Percentiles rank a stretch among this genome's conserved stretches.
phyloP scores from a whole-genome alignment of 2,797 vertebrate species.

The Scarus forsteni region DNA sequence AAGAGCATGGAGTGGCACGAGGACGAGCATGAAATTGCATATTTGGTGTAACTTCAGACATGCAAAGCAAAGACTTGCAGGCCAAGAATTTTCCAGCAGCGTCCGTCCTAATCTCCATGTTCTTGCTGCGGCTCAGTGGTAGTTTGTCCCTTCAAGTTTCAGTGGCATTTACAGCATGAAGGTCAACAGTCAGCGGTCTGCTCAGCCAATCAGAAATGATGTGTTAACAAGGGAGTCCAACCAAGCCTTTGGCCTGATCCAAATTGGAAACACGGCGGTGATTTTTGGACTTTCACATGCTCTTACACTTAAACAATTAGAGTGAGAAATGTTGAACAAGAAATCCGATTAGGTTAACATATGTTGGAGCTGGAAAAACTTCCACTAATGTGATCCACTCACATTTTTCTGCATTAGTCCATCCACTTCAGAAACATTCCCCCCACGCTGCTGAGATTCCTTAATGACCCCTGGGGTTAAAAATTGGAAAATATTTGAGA shows the following conservation, averaged over 20 bases:
- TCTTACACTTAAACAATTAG: conserved; percentile 61
- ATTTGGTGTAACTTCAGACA: background rate
- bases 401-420: conserved; percentile 29
- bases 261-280: conserved; percentile 52
- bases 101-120: conserved; percentile 7
- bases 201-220: conserved; percentile 59
- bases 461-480: conserved; percentile 47
- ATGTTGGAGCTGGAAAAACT: conserved; percentile 24
- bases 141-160: conserved; percentile 21
- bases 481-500: conserved; percentile 56
- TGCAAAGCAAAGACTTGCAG: background rate
- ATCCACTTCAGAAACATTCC: conserved; percentile 22
- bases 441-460: conserved; percentile 30
- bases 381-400: conserved; percentile 33
- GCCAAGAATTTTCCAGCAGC: background rate
- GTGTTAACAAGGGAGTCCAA: conserved; percentile 51
- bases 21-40: conserved; percentile 5
- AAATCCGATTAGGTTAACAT: conserved; percentile 41
- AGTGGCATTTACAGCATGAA: conserved; percentile 29
- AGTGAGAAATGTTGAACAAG: conserved; percentile 16
- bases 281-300: conserved; percentile 42
- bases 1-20: conserved; percentile 9
- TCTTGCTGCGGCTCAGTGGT: conserved; percentile 3
- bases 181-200: conserved; percentile 61
- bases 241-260: conserved; percentile 19